Evolutionary conservation across 2,113 vertebrate genomes (phyloP), one percentile per base, ranked within the genome.

Genomic region (Emydocephalus ijimae): DNA sequence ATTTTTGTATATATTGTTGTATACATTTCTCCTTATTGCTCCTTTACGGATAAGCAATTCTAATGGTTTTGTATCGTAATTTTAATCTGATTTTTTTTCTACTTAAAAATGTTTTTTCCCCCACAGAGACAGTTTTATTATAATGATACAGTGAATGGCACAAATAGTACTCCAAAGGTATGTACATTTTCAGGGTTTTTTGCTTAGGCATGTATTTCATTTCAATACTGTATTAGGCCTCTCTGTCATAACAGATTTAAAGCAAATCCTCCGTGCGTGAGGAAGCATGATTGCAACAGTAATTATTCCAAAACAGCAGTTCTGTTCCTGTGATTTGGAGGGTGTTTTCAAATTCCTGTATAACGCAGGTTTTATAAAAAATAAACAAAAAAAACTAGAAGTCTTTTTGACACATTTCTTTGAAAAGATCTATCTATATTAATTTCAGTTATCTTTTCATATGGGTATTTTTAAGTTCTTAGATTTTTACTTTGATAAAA

Each of bases 221-320:
- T 95, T 94, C 92, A 94, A 95, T 74, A 92, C 88, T 90, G 56
- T 91, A 93, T 93, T 81, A 92, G 94, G 39, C 91, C 92, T 95
- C 61, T 11, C 89, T 5, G 26, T 91, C 50, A 54, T 92, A 81
- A 90, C 23, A 95, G 61, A 94, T 93, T 94, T 92, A 92, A 94
- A 94, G 1, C 5, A 96, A 95, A 95, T 94, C 54, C 1, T 20
- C 12, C 69, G 85, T 69, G 34, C 90, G 89, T 92, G 92, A 0
- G 0, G 52, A 52, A 87, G 50, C n/a, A 89, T 95, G 92, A 50
- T 92, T 91, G 18, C 87, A 95, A 87, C 10, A 93, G 39, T 92
- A 94, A 95, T 95, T 96, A 91, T 95, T 95, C 81, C 18, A 29
- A 54, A 92, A 85, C 14, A 89, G 54, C 4, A 64, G 21, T 95